A percentile compares a stretch with the other conserved stretches of the same genome.
These are phyloP conservation scores for Nephrotoma flavescens DNA, from an alignment of 2,888 invertebrate genomes.

Conservation along the genomic window DNA sequence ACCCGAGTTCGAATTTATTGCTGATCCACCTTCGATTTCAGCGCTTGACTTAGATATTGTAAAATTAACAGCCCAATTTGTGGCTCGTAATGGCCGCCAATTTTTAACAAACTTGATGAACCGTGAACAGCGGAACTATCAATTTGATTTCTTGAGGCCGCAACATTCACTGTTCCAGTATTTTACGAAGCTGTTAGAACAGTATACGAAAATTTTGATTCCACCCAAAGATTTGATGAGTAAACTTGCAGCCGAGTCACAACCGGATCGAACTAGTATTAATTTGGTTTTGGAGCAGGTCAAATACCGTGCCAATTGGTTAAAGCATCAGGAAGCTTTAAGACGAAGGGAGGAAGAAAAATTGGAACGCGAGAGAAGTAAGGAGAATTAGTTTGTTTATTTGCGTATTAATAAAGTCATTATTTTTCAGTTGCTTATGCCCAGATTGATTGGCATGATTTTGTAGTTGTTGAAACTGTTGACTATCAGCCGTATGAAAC, in stretches of 20 bases:
- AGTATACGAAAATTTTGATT: conserved; percentile 94
- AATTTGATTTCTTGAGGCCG: conserved; percentile 96
- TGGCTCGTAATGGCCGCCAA: conserved; percentile 94
- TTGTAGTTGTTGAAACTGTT: conserved; percentile 98
- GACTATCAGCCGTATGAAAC: conserved; percentile 96
- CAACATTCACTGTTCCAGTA: conserved; percentile 98
- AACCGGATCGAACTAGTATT: conserved; percentile 36
- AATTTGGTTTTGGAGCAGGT: conserved; percentile 69
- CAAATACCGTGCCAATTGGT: conserved; percentile 92
- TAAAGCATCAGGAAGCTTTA: conserved; percentile 85
- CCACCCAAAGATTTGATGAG: conserved; percentile 84
- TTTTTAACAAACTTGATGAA: conserved; percentile 98
- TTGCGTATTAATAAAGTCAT: neutral
- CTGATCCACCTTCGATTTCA: conserved; percentile 97
- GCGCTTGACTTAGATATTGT: conserved; percentile 97
- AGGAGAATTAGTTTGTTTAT: conserved; percentile 6
- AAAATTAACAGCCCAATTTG: conserved; percentile 96
- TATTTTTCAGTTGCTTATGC: conserved; percentile 64
- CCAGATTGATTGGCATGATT: conserved; percentile 99
- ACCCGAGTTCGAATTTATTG: conserved; percentile 81
- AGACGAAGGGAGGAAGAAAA: conserved; percentile 89
- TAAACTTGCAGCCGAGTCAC: conserved; percentile 63
- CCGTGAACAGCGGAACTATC: conserved; percentile 92
- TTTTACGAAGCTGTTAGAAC: conserved; percentile 93
- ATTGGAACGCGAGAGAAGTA: conserved; percentile 79